These are phyloP conservation scores for Hydropsyche tenuis DNA, from an alignment of 1,140 invertebrate species.

Conservation along the genomic window DNA sequence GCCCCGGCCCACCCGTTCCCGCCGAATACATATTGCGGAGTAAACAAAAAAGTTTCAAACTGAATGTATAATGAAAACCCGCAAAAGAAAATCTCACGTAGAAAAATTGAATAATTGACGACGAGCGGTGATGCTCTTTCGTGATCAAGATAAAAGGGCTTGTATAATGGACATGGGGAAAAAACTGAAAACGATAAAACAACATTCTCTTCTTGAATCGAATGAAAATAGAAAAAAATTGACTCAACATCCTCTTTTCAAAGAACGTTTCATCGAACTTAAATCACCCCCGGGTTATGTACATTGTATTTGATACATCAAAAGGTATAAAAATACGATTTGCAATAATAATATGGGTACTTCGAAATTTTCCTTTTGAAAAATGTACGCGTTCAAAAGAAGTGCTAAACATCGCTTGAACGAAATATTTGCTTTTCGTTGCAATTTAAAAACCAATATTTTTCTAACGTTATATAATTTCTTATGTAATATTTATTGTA, in stretches of 20 bases:
- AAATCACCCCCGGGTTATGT: conserved; percentile 30
- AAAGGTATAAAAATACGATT: conserved; percentile 39
- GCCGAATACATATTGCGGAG: background rate
- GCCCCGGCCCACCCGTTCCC: background rate
- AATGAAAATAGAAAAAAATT: conserved; percentile 1
- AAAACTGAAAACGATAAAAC: too few relatives aligned
- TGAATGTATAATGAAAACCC: background rate
- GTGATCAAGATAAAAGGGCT: too few relatives aligned
- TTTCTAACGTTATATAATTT: background rate
- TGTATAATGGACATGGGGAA: too few relatives aligned
- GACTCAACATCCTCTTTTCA: background rate
- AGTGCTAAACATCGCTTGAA: background rate
- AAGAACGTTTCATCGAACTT: conserved; percentile 3
- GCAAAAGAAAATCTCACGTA: background rate
- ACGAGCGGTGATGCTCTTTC: too few relatives aligned
- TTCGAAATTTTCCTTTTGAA: conserved; percentile 33
- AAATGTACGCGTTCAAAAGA: conserved; percentile 22
- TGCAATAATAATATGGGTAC: conserved; percentile 32
- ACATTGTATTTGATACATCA: conserved; percentile 27
- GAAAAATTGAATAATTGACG: too few relatives aligned
- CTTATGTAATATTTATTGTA: too few relatives aligned
- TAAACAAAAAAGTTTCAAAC: conserved; percentile 1
- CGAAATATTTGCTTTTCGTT: background rate
- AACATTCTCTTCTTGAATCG: background rate
- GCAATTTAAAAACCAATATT: conserved; percentile 5